phyloP scores from a whole-genome alignment of 1,140 invertebrate species.

The Lepidurus packardi region DNA sequence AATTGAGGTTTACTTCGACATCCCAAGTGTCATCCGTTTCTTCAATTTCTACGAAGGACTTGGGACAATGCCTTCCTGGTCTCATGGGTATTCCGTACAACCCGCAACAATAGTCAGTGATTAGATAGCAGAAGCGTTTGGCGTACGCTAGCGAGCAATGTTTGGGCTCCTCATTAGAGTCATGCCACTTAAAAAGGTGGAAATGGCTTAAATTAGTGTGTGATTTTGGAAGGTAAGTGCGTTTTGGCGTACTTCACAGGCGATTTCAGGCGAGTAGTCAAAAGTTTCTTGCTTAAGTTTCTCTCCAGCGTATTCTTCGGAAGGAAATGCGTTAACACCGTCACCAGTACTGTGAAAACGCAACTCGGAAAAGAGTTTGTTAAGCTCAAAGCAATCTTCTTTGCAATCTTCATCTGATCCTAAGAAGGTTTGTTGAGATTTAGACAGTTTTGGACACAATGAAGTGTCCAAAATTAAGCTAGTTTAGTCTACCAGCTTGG shows the following conservation, averaged over 20 bases:
- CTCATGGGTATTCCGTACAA: conserved; percentile 28
- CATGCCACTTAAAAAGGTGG: conserved; percentile 26
- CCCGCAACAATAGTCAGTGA: conserved; percentile 34
- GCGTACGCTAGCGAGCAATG: conserved; percentile 28
- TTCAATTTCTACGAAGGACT: not conserved
- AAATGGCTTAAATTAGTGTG: too few relatives aligned
- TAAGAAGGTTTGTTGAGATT: not conserved
- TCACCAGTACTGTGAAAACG: conserved; percentile 16
- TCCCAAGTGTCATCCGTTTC: not conserved
- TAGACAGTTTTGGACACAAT: conserved; percentile 18
- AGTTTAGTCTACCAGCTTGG: not conserved
- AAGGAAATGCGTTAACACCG: conserved; percentile 22
- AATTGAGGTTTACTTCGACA: not conserved
- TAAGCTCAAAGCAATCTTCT: conserved; percentile 19
- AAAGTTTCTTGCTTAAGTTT: conserved; percentile 25
- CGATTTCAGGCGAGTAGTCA: conserved; percentile 28
- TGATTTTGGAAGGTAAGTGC: too few relatives aligned
- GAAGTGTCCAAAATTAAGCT: too few relatives aligned
- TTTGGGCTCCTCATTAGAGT: conserved; percentile 9
- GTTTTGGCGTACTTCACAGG: conserved; percentile 26
- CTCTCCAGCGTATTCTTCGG: conserved; percentile 22
- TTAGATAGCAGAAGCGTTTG: conserved; percentile 26
- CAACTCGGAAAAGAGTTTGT: conserved; percentile 34
- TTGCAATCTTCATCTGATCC: not conserved
- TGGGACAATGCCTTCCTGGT: conserved; percentile 31